Evolutionary conservation across 2,797 vertebrate species (phyloP).

Genomic region (Galaxias olidus): DNA sequence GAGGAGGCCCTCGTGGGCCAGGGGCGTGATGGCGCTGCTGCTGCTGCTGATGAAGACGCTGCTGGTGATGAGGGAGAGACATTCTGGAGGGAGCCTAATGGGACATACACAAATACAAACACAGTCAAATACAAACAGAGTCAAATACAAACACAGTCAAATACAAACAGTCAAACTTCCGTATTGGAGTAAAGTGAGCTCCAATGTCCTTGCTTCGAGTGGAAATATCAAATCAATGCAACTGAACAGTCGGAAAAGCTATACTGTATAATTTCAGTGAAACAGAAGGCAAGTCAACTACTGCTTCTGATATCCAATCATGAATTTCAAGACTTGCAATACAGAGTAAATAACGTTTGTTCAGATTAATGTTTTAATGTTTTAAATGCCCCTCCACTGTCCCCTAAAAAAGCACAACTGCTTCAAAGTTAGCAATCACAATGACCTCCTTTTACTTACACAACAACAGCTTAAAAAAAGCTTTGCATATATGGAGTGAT

Average conservation of each 20-base stretch:
- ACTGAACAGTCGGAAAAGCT: background rate
- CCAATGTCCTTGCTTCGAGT: no score
- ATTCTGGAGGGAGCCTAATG: constrained; percentile 63
- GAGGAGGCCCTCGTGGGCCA: constrained; percentile 76
- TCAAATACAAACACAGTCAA: no score
- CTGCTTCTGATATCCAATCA: constrained; percentile 10
- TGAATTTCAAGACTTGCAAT: background rate
- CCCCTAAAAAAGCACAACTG: constrained; percentile 10
- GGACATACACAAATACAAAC: constrained; percentile 25
- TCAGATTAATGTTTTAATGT: background rate
- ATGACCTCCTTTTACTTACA: constrained; percentile 17
- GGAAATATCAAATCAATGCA: no score
- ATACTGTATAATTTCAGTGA: background rate
- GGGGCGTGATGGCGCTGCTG: constrained; percentile 69
- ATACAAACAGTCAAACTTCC: no score
- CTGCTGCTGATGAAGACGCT: constrained; percentile 57
- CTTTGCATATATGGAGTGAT: constrained; percentile 39
- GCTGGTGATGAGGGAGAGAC: constrained; percentile 57
- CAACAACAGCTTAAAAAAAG: constrained; percentile 36
- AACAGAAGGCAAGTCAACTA: background rate
- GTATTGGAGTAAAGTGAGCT: no score
- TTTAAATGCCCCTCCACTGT: constrained; percentile 6
- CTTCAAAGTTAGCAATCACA: background rate
- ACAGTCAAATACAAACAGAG: no score
- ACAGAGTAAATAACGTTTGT: background rate